Base-by-base conservation (phyloP, 2,113 vertebrate species). In the Actinemys pallida region DNA sequence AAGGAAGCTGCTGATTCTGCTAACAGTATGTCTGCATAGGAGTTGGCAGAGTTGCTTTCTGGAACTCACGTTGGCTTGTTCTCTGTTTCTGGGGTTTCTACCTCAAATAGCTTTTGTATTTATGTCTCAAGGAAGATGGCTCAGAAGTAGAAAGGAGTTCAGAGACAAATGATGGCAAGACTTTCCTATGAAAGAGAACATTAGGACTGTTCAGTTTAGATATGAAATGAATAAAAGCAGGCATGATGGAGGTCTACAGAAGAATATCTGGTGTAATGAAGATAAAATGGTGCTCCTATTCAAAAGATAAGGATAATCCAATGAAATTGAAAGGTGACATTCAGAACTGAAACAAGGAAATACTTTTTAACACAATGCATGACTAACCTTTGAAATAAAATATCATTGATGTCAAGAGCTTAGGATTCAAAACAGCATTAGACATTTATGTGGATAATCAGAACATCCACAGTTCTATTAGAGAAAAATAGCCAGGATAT, bases 181-280 rank as follows among this genome's bases (percentile, higher is more conserved):
- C 24, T 45, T 78, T 25, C n/a, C 12, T 45, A 5, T 45, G 13
- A 45, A n/a, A n/a, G 35, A n/a, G 6, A n/a, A 69, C 31, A 35
- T 75, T 1, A 3, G 16, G 56, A 17, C 6, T 86, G 0, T 92
- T 90, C 94, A 22, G 80, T 0, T 24, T 86, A 7, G 81, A n/a
- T 88, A 80, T 47, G 81, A 81, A 87, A 88, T 72, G n/a, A 65
- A 14, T 8, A 54, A 3, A 76, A 81, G 56, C 0, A 20, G 53
- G 92, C 92, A 8, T 72, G 72, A 80, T 62, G n/a, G 35, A 83
- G 81, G 3, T 16, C 4, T 19, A 65, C 8, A 90, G 82, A 89
- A 72, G 47, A 39, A 10, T 22, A 50, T 7, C 39, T 5, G 8
- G 10, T 86, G 13, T 54, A 82, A 45, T 0, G 10, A 69, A 45